Base-by-base conservation (phyloP, 1,140 invertebrate genomes). In the Panonychus citri region DNA sequence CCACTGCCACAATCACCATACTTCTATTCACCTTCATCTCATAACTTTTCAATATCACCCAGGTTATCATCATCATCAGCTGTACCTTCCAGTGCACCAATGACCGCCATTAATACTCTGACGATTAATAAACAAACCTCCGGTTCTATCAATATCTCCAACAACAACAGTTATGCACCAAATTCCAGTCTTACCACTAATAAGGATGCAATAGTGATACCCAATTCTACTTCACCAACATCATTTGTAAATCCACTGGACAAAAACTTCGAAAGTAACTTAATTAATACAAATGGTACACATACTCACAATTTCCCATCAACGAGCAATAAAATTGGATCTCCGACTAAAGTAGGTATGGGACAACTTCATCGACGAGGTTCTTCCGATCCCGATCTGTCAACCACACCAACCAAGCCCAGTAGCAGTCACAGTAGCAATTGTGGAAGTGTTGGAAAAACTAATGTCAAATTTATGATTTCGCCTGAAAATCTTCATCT, bases 381-480 rank as follows among this genome's bases (percentile, higher is more conserved):
- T 57, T 88, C 85, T 0, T 91, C 87, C 4, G 89, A 93, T 68
- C 91, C 89, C 3, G 89, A 94, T 70, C 71, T 91, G 50, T 88
- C 82, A 71, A 79, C 87, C 37, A 86, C 85, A 7, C 85, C 86
- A 3, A 90, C 87, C 82, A 85, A 87, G 89, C 3, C 21, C 15
- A 40, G 34, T 15, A 51, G 49, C 72, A 69, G 69, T 66, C 43
- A 52, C 26, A 49, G 28, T 30, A 56, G 55, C 30, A 24, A 12
- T 26, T 25, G 55, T 34, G 46, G 43, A 17, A 34, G 49, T 30
- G 25, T 30, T 15, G 49, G 49, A 26, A 51, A 51, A 51, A 1
- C 49, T 10, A n/a, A 17, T 28, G 10, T 27, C n/a, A 42, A 42
- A 25, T 37, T 40, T 37, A 37, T 54, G 46, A 57, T 43, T n/a